A percentile compares a stretch with the other conserved stretches of the same genome.
These are phyloP conservation scores for Psix sp. DNA, from an alignment of 1,140 invertebrate species.

Conservation along the genomic window DNA sequence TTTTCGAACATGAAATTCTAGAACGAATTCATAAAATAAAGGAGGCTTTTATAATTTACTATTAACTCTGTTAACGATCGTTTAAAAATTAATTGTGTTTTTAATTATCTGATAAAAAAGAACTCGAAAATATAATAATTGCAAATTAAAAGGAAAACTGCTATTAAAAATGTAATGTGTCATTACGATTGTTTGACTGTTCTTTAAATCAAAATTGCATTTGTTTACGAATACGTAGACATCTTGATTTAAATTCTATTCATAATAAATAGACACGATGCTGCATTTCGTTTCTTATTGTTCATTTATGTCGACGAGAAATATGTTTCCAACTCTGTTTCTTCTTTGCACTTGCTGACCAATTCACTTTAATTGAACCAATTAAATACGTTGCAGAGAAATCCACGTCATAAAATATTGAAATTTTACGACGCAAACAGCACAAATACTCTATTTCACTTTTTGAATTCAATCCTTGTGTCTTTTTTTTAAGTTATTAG, in stretches of 20 bases:
- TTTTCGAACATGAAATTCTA: no score
- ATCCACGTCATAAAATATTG: slow-evolving; percentile 35
- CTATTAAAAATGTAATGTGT: no score
- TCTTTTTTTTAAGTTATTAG: no score
- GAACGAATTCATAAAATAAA: no score
- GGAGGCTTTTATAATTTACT: no score
- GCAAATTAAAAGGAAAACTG: no score
- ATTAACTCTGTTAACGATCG: no score
- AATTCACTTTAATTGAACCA: slow-evolving; percentile 51
- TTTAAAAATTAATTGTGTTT: no score
- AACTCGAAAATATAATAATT: no score
- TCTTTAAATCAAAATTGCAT: not conserved
- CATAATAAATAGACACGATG: slow-evolving; percentile 12
- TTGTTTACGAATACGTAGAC: not conserved
- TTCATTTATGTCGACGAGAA: slow-evolving; percentile 43
- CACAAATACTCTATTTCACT: no score
- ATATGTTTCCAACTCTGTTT: slow-evolving; percentile 40
- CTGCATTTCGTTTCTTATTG: slow-evolving; percentile 41
- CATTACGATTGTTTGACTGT: not conserved
- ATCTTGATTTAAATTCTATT: slow-evolving; percentile 3
- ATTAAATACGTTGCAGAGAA: slow-evolving; percentile 29
- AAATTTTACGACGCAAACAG: slow-evolving; percentile 23
- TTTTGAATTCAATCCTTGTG: no score
- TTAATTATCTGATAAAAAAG: no score
- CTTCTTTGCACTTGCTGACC: slow-evolving; percentile 44